A percentile compares a stretch with the other conserved stretches of the same genome.
These are phyloP conservation scores for Drosophila trapezifrons DNA, from an alignment of 1,140 invertebrate species.

Conservation along the genomic window DNA sequence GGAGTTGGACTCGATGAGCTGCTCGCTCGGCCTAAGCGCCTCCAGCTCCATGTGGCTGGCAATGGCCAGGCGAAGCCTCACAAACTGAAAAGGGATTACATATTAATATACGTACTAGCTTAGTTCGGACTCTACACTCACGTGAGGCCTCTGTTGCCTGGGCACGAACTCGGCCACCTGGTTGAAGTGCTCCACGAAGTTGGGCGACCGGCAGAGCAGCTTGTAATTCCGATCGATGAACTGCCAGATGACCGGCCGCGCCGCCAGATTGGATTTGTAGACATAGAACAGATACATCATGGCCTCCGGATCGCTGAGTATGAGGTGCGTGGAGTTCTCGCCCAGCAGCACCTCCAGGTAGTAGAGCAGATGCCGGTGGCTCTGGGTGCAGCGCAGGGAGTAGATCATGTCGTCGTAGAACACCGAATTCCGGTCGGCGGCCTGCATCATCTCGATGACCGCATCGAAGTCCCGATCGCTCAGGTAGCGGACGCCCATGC, in stretches of 20 bases:
- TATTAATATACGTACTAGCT: no score
- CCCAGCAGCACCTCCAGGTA: constrained; percentile 68
- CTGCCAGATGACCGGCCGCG: constrained; percentile 60
- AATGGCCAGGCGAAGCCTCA: constrained; percentile 53
- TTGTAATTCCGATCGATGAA: constrained; percentile 70
- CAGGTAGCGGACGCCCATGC: constrained; percentile 58
- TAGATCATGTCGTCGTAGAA: constrained; percentile 71
- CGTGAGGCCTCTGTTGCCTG: constrained; percentile 35
- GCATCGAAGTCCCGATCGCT: constrained; percentile 59
- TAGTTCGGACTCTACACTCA: constrained; percentile 14
- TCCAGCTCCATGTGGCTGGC: constrained; percentile 39
- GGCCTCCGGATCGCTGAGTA: constrained; percentile 59
- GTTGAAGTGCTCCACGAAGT: constrained; percentile 76
- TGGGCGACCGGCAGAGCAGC: constrained; percentile 40
- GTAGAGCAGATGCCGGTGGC: constrained; percentile 48
- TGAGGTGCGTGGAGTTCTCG: constrained; percentile 54
- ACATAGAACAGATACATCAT: constrained; percentile 69
- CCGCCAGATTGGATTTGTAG: constrained; percentile 58
- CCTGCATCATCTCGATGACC: constrained; percentile 43
- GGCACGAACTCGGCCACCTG: constrained; percentile 78
- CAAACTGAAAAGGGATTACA: constrained; percentile 50
- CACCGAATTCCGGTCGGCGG: constrained; percentile 35
- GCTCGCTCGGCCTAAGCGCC: background rate
- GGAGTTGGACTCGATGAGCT: constrained; percentile 54
- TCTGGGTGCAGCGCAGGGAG: constrained; percentile 68